phyloP scores from a whole-genome alignment of 2,888 invertebrate species.

The Rhimphoctona megacephalus region DNA sequence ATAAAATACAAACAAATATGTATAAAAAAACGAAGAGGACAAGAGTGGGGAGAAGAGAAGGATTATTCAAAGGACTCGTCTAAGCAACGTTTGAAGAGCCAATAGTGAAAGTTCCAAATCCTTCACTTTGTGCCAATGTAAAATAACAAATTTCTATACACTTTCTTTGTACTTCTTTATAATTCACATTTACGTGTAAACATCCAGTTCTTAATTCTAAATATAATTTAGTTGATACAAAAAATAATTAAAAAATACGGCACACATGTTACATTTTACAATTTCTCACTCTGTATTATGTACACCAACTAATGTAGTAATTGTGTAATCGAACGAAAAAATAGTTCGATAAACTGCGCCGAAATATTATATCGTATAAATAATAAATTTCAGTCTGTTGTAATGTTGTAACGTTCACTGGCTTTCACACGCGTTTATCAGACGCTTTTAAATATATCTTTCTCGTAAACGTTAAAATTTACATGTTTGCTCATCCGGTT shows the following conservation, averaged over 20 bases:
- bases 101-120: constrained; percentile 59
- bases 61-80: neutral
- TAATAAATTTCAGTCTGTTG: constrained; percentile 34
- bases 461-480: constrained; percentile 31
- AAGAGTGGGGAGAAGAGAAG: neutral
- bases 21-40: neutral
- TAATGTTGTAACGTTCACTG: constrained; percentile 16
- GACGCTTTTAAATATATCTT: neutral
- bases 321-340: constrained; percentile 18
- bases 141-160: constrained; percentile 61
- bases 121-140: constrained; percentile 31
- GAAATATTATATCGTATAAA: constrained; percentile 34
- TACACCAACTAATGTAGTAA: constrained; percentile 14
- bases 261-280: constrained; percentile 42
- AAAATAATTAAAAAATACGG: constrained; percentile 29
- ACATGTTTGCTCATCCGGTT: constrained; percentile 4
- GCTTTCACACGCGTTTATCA: constrained; percentile 22
- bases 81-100: constrained; percentile 28
- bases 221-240: constrained; percentile 43
- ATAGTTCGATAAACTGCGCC: constrained; percentile 32
- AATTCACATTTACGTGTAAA: constrained; percentile 51
- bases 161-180: constrained; percentile 49
- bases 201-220: constrained; percentile 47
- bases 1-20: neutral
- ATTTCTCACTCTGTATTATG: constrained; percentile 43